Base-by-base conservation (phyloP, 2,113 vertebrate genomes). In the Castor canadensis region DNA sequence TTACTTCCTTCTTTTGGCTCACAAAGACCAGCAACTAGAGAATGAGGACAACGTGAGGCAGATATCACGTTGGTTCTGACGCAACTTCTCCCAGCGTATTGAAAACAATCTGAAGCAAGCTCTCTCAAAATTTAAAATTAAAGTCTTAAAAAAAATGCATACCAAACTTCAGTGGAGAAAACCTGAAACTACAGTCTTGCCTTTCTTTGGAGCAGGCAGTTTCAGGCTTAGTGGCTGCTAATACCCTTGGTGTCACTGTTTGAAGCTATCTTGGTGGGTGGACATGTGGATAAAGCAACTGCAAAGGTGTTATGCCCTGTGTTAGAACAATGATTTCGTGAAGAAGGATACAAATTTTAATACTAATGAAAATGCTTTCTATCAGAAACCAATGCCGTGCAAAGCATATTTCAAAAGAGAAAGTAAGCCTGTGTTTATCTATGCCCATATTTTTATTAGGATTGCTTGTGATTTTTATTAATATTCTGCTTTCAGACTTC, bases 391-490 rank as follows among this genome's bases (percentile, higher is more conserved):
- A 71, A 83, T 89, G 43, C 2, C 69, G 38, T 92, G 30, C 16
- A 84, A 84, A 45, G 75, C 11, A 75, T 15, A 95, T 83, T 88
- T 89, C 49, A 56, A 82, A 90, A 91, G 35, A 96, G 30, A 40
- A 86, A 91, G 13, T 38, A 60, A 26, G 58, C 22, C 17, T 56
- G 7, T 64, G 40, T 77, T 91, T 92, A 66, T 35, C 77, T 89
- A 56, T 45, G 38, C 38, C 60, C 75, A 3, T 95, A 15, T 76
- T 90, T 86, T 76, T 49, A 93, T 85, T 84, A 87, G 28, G 56
- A 77, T 60, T 82, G 9, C 43, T 91, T 56, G 64, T 87, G 82
- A 82, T 47, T 88, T 95, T 96, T 73, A 67, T 85, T 60, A 89
- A 56, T 85, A 87, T 43, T 84, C 54, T 93, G 76, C 8, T 64